Conservation (phyloP, 1,140 invertebrate genomes). For the Epicauta chinensis region DNA sequence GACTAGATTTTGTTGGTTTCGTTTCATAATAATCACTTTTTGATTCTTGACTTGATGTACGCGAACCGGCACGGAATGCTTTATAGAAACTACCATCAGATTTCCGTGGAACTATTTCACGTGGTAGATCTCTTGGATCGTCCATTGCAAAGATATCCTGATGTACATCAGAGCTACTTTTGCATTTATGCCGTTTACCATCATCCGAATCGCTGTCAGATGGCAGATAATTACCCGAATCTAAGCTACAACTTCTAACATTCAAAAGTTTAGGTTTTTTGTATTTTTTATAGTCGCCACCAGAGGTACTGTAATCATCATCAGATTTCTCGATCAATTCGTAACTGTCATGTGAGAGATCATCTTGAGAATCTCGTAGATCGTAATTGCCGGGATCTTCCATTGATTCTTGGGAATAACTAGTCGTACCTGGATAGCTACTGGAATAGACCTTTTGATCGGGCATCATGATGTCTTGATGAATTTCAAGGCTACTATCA, state of each 20-base stretch:
- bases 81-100: conserved; percentile 63
- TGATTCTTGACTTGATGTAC: conserved; percentile 59
- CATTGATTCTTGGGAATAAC: conserved; percentile 54
- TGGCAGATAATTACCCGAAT: conserved; percentile 61
- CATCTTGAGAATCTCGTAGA: conserved; percentile 70
- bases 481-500: conserved; percentile 52
- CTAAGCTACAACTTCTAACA: conserved; percentile 56
- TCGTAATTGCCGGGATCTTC: conserved; percentile 52
- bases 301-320: conserved; percentile 48
- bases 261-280: conserved; percentile 30
- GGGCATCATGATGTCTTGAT: conserved; percentile 49
- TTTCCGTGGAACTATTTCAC: conserved; percentile 58
- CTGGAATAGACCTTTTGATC: conserved; percentile 68
- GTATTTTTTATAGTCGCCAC: conserved; percentile 30
- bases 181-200: conserved; percentile 51
- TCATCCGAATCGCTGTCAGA: conserved; percentile 56
- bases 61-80: conserved; percentile 55
- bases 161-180: conserved; percentile 52
- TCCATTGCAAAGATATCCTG: conserved; percentile 60
- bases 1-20: conserved; percentile 53
- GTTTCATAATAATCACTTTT: conserved; percentile 60
- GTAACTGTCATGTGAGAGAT: conserved; percentile 83
- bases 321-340: conserved; percentile 73
- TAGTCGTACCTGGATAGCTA: conserved; percentile 74
- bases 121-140: conserved; percentile 58